Base-by-base conservation (phyloP, 2,113 vertebrate genomes). In the Carlito syrichta region DNA sequence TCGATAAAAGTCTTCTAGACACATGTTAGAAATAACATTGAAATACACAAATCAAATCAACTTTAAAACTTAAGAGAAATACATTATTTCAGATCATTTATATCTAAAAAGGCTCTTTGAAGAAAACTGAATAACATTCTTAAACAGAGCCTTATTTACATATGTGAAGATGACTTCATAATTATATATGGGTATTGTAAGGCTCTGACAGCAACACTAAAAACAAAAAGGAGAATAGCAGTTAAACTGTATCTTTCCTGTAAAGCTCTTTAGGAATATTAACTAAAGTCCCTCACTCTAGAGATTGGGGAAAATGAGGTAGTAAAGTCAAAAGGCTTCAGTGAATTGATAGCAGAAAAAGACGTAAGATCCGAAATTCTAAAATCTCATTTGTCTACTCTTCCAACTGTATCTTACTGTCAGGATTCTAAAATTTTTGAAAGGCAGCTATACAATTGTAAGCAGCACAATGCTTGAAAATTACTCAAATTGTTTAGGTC, bases 21-120 rank as follows among this genome's bases (percentile, higher is more conserved):
- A 94, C 20, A 7, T 83, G 86, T 93, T 38, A 91, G 66, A 91
- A 94, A 22, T 50, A 81, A 90, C 76, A 95, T 85, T 91, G 56
- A 84, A 96, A 79, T 0, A 50, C 8, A 91, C 81, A 9, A 2
- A 94, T 8, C 3, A 71, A 85, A 45, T 71, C 43, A 82, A 79
- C 52, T 10, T 83, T 63, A 52, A 4, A 63, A 76, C 62, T 92
- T 82, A 71, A 62, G 54, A 93, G 79, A 97, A 91, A 91, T 83
- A 48, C 1, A 2, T 48, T n/a, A 93, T 60, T 93, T 82, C n/a
- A 92, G 50, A 38, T 83, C 71, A 63, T 68, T 30, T 63, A 76
- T 71, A 83, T 23, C 81, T 52, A 79, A 86, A n/a, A 95, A 16
- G 13, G 60, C 13, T 58, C 30, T 74, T 7, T 69, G 45, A 89